Conservation (phyloP, 2,888 invertebrate genomes). For the Dastarcus helophoroides region DNA sequence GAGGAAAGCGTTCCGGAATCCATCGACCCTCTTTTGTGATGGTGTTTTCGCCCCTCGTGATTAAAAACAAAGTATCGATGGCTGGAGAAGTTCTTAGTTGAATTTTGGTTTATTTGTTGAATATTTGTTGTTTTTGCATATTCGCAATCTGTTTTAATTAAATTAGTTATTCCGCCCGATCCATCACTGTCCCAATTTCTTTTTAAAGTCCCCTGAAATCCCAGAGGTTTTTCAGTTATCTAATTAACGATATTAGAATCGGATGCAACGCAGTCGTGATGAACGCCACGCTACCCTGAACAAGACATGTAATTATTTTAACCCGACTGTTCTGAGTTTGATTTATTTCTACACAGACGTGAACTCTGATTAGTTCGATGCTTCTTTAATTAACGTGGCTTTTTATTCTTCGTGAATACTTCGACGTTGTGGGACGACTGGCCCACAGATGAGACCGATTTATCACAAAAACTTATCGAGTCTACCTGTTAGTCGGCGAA, state of each 20-base stretch:
- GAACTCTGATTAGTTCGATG: slow-evolving; percentile 40
- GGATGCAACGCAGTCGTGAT: slow-evolving; percentile 36
- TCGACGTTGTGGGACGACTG: slow-evolving; percentile 25
- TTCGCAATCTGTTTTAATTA: too few species aligned
- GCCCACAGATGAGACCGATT: slow-evolving; percentile 29
- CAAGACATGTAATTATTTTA: slow-evolving; percentile 41
- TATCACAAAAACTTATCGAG: too few species aligned
- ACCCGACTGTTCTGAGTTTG: slow-evolving; percentile 38
- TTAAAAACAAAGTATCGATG: slow-evolving; percentile 10
- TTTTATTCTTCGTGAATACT: slow-evolving; percentile 28
- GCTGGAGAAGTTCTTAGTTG: too few species aligned
- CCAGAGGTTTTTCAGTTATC: slow-evolving; percentile 34
- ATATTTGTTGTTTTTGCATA: too few species aligned
- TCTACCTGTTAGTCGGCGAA: slow-evolving; percentile 26
- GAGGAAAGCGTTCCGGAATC: too few species aligned
- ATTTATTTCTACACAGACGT: slow-evolving; percentile 39
- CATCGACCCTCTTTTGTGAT: slow-evolving; percentile 1
- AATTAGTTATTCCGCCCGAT: too few species aligned
- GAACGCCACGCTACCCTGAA: slow-evolving; percentile 36
- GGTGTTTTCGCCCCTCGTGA: slow-evolving; percentile 9
- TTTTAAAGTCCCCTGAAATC: slow-evolving; percentile 29
- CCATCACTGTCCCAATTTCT: too few species aligned
- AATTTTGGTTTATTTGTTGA: too few species aligned
- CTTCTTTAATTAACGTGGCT: slow-evolving; percentile 39
- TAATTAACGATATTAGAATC: slow-evolving; percentile 40